A percentile compares a stretch with the other conserved stretches of the same genome.
These are phyloP conservation scores for Motacilla alba DNA, from an alignment of 2,113 vertebrate species.

Conservation along the genomic window DNA sequence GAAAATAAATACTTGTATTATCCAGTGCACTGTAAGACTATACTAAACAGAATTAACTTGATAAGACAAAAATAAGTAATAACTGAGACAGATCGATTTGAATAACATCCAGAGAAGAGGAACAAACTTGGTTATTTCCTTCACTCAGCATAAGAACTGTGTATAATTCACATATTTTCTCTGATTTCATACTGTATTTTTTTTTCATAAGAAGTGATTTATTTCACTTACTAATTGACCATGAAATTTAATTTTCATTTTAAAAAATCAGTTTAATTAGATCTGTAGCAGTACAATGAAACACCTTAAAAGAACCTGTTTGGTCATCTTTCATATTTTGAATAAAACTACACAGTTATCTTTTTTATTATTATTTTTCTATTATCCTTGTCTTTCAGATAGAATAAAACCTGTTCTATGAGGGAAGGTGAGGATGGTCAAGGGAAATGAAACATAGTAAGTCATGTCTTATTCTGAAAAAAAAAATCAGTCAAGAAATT, in stretches of 20 bases:
- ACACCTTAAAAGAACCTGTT: constrained; percentile 11
- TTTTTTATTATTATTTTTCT: not conserved
- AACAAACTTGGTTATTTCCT: not conserved
- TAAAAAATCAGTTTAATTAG: constrained; percentile 13
- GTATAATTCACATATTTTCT: not conserved
- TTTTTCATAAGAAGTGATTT: constrained; percentile 40
- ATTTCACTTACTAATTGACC: constrained; percentile 39
- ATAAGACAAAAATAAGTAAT: not conserved
- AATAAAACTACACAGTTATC: not conserved
- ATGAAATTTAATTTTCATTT: constrained; percentile 53
- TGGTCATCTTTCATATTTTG: constrained; percentile 35
- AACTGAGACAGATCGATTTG: not conserved
- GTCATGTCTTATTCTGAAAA: constrained; percentile 14
- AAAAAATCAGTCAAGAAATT: constrained; percentile 35
- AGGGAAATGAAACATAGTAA: not conserved
- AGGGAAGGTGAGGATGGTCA: not conserved
- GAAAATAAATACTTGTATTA: not conserved
- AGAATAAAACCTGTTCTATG: not conserved
- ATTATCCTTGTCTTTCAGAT: not conserved
- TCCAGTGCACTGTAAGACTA: not conserved
- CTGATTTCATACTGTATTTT: not conserved
- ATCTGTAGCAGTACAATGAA: not conserved
- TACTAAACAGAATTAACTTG: not conserved
- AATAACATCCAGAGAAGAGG: not conserved
- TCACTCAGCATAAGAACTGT: not conserved